A percentile compares a stretch with the other conserved stretches of the same genome.
Evolutionary conservation across 2,113 vertebrate species (phyloP).

Genomic region (Eulemur rufifrons): DNA sequence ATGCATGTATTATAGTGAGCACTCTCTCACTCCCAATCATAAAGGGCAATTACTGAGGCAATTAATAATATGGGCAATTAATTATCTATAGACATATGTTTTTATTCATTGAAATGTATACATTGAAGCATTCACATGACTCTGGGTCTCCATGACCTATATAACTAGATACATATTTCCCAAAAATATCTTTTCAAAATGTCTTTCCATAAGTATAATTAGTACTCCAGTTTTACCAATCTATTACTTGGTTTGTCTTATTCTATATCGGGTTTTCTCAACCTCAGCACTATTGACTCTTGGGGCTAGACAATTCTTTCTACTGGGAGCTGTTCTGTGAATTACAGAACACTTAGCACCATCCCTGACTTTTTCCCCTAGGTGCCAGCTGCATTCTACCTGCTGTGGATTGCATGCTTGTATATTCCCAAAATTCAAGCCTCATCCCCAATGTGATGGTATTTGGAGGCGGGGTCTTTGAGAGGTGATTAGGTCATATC

Average conservation of each 20-base stretch:
- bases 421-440: not conserved
- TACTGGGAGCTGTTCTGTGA: not conserved
- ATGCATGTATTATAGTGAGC: not conserved
- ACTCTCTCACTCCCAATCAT: not conserved
- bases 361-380: not conserved
- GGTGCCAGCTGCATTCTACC: rapidly evolving
- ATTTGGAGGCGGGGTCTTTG: too few species aligned
- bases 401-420: not conserved
- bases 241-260: not conserved
- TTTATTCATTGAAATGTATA: not conserved
- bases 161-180: not conserved
- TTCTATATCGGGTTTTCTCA: not conserved
- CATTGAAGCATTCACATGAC: not conserved
- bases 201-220: not conserved
- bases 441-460: not conserved
- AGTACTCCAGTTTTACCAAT: not conserved
- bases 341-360: not conserved
- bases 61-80: not conserved
- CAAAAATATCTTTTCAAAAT: not conserved
- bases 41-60: not conserved
- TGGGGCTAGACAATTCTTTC: not conserved
- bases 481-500: not conserved
- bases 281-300: not conserved
- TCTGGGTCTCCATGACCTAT: not conserved
- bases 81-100: not conserved